Base-by-base conservation (phyloP, 1,140 invertebrate species). In the Brachionus angularis region DNA sequence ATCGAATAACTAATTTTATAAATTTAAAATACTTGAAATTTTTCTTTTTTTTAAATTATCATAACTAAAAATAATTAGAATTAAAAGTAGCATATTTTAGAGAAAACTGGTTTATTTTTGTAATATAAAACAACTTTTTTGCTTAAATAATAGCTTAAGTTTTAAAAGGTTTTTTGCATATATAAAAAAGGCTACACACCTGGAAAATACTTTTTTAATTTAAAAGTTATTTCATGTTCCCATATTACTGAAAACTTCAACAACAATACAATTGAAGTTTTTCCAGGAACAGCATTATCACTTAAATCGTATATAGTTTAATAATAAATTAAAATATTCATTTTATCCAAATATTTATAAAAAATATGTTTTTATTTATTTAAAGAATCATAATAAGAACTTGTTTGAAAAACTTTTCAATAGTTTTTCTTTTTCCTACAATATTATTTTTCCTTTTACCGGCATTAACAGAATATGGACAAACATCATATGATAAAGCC, bases 251-350 rank as follows among this genome's bases (percentile, higher is more conserved):
- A 46, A 3, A 27, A 42, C 39, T n/a, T 25, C 18, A 16, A 18
- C 0, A 50, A 46, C 23, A 23, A 25, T 31, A 39, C 21, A 33
- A 14, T 49, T 25, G n/a, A 27, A 33, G 25, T 67, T 27, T 34
- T 18, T 1, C 62, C 62, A 18, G 62, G 42, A 31, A 47, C 42
- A 10, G 14, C 39, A 1, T 23, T 67, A 16, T 46, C 42, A 14
- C 36, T 67, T 23, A 67, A 67, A 67, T 47, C 29, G 62, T 67
- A 67, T n/a, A n/a, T n/a, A n/a, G n/a, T n/a, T n/a, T n/a, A n/a
- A n/a, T n/a, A n/a, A n/a, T n/a, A n/a, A n/a, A n/a, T n/a, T n/a
- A n/a, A n/a, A n/a, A 34, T 16, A 33, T 34, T 34, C 34, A 14
- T 23, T 23, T 34, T 23, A 21, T 23, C 3, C 12, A 34, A 34